Conservation (phyloP, 2,888 invertebrate species). For the Alitta virens region DNA sequence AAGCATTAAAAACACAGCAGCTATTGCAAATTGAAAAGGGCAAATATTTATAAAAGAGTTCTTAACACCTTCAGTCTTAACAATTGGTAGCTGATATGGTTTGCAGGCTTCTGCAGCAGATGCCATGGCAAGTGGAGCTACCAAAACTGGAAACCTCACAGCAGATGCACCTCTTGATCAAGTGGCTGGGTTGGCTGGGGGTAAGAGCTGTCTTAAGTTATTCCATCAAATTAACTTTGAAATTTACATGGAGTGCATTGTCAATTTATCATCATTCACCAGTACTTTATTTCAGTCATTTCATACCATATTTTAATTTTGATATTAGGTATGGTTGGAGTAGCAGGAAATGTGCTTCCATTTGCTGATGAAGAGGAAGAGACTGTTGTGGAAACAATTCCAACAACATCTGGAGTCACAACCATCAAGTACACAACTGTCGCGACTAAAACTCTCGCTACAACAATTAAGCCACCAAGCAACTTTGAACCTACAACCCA, state of each 20-base stretch:
- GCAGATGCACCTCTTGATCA: conserved; percentile 15
- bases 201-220: no score
- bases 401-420: background rate
- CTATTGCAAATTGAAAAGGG: no score
- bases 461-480: background rate
- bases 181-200: conserved; percentile 18
- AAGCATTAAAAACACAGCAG: no score
- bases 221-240: no score
- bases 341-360: conserved; percentile 28
- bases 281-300: background rate
- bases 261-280: no score
- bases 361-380: conserved; percentile 21
- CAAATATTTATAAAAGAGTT: no score
- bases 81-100: no score
- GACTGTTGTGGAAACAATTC: background rate
- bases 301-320: background rate
- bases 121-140: conserved; percentile 25
- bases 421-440: background rate
- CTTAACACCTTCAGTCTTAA: no score
- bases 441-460: background rate
- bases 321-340: conserved; percentile 21
- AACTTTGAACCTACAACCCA: background rate
- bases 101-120: conserved; percentile 26
- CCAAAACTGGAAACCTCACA: conserved; percentile 14
- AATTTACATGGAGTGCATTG: no score